These are phyloP conservation scores for Limnephilus lunatus DNA, from an alignment of 2,888 invertebrate genomes.

Conservation along the genomic window DNA sequence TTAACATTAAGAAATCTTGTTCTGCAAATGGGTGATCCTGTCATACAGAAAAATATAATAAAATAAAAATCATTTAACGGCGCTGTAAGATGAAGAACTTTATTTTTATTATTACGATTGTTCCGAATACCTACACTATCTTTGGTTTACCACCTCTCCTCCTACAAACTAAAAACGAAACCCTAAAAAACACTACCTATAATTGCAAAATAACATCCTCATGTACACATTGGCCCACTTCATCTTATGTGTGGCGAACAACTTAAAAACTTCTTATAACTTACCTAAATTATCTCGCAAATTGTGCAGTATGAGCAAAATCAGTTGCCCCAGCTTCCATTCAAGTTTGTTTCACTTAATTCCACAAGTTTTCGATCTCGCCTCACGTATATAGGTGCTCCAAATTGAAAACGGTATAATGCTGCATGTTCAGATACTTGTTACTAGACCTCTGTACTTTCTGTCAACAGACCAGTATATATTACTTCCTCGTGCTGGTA, in stretches of 20 bases:
- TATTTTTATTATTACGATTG: no score
- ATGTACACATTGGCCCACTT: background rate
- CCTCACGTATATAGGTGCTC: background rate
- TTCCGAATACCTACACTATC: no score
- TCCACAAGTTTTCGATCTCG: background rate
- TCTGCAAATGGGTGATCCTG: no score
- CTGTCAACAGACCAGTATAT: constrained; percentile 18
- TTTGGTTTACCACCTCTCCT: no score
- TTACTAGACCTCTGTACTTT: background rate
- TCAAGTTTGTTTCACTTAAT: background rate
- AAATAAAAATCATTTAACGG: no score
- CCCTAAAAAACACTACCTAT: no score
- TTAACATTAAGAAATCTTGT: no score
- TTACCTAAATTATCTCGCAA: background rate
- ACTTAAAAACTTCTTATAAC: background rate
- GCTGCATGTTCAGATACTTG: background rate
- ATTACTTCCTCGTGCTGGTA: constrained; percentile 11
- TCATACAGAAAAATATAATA: no score
- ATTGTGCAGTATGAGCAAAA: background rate
- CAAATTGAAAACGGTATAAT: background rate
- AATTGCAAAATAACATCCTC: background rate
- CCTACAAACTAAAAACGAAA: no score
- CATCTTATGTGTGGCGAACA: background rate
- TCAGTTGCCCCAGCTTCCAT: background rate
- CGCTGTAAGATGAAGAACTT: no score